Percentiles rank a stretch among this genome's conserved stretches.
phyloP scores from a whole-genome alignment of 2,797 vertebrate genomes.

The Lagocephalus sceleratus region DNA sequence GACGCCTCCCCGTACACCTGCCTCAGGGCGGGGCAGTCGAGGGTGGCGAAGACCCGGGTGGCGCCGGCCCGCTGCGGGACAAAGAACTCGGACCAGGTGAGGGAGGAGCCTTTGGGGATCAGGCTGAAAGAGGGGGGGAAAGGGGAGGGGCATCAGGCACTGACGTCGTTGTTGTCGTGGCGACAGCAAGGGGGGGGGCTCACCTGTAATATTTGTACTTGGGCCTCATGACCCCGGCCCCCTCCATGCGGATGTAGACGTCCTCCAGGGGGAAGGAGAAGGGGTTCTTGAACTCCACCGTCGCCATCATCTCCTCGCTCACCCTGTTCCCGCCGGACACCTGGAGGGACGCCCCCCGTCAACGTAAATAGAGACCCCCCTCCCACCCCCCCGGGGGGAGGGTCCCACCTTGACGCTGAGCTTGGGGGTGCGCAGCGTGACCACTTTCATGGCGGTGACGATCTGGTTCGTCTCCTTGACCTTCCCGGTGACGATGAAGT shows the following conservation, averaged over 20 bases:
- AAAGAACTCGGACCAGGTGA: conserved; percentile 64
- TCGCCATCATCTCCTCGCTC: conserved; percentile 79
- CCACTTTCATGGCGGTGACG: conserved; percentile 81
- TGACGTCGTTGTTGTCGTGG: too few relatives aligned
- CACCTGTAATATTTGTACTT: conserved; percentile 83
- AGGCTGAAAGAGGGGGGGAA: too few relatives aligned
- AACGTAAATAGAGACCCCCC: too few relatives aligned
- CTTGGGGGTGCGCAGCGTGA: conserved; percentile 77
- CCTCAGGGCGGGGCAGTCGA: conserved; percentile 79
- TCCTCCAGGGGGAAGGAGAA: conserved; percentile 80
- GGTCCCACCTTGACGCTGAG: conserved; percentile 80
- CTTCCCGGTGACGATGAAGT: conserved; percentile 89
- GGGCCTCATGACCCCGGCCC: conserved; percentile 79
- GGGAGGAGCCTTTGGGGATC: conserved; percentile 44
- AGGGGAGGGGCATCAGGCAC: too few relatives aligned
- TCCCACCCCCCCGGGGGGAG: too few relatives aligned
- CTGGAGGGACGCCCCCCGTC: too few relatives aligned
- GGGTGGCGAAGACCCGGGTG: conserved; percentile 80
- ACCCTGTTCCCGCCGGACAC: conserved; percentile 69
- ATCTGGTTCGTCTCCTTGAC: conserved; percentile 84
- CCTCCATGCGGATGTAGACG: conserved; percentile 83
- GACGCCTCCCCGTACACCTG: conserved; percentile 52
- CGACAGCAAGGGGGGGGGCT: too few relatives aligned
- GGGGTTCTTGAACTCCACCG: conserved; percentile 88
- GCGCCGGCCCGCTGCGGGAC: conserved; percentile 69